Base-by-base conservation (phyloP, 2,113 vertebrate genomes). In the Hippocampus zosterae region DNA sequence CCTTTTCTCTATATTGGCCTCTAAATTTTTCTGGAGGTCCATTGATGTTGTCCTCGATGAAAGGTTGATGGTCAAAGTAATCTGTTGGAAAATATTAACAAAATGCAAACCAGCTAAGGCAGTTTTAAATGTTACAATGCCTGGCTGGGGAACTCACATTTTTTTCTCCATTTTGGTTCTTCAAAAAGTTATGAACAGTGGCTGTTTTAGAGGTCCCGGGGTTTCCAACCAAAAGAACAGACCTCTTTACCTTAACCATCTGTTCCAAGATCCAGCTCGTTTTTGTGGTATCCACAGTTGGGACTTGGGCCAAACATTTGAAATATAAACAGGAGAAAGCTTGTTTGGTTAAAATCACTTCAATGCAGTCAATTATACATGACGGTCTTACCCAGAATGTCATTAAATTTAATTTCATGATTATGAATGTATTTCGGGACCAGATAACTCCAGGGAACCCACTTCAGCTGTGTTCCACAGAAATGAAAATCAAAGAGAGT, bases 151-250 rank as follows among this genome's bases (percentile, higher is more conserved):
- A 25, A 72, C 92, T 64, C 78, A 98, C 97, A 0, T 81, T 90
- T 5, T 73, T 71, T 2, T 98, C 94, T 67, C 81, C 71, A 50
- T 91, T 87, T 18, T 96, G 86, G n/a, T 89, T 92, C 76, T 83
- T 95, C 8, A 98, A 90, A 85, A 97, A 96, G 87, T 94, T 98
- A 77, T 92, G 93, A 67, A 95, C 94, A 0, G 96, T 97, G 55
- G 97, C 95, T 8, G 97, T 98, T 85, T 99, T 99, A 18, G 96
- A 99, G 25, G 97, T 97, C 13, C 97, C 97, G 0, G 94, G 96
- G 81, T 98, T 96, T 64, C 97, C 97, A 7, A 98, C 95, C 19
- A 98, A 88, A 23, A 98, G 87, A 67, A 98, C 92, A 0, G 96
- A 94, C 2, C 88, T 91, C 76, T 94, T 96, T 33, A 92, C 91